Conservation (phyloP, 2,888 invertebrate genomes). For the Epirrhoe tristata region DNA sequence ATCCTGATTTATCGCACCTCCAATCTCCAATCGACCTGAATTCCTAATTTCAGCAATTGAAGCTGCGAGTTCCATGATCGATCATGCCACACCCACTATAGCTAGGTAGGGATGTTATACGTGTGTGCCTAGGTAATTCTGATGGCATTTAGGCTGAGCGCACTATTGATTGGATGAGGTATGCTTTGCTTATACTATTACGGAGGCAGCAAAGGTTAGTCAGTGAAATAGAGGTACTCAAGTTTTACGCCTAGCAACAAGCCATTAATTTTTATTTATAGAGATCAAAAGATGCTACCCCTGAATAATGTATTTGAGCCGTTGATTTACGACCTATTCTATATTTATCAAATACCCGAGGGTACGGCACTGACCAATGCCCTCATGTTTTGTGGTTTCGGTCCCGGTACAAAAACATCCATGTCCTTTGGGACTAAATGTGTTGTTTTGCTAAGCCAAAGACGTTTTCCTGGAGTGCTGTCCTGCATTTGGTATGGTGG, state of each 20-base stretch:
- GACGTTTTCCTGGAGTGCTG: background rate
- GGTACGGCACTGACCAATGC: conserved; percentile 5
- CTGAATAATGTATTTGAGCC: conserved; percentile 8
- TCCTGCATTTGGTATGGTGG: background rate
- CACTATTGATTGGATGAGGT: background rate
- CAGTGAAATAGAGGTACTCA: too few species aligned
- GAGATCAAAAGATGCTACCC: background rate
- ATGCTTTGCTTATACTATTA: too few species aligned
- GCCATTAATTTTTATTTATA: too few species aligned
- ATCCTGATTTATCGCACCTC: conserved; percentile 40
- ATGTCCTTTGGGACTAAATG: conserved; percentile 7
- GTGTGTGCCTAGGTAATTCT: background rate
- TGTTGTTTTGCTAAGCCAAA: conserved; percentile 15
- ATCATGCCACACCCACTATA: background rate
- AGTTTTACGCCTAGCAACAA: too few species aligned
- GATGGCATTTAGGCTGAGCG: background rate
- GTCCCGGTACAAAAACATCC: conserved; percentile 9
- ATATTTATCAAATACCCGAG: conserved; percentile 11
- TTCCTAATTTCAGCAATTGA: conserved; percentile 42
- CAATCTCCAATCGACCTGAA: conserved; percentile 39
- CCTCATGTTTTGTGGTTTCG: conserved; percentile 12
- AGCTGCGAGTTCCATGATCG: conserved; percentile 12
- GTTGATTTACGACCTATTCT: conserved; percentile 8
- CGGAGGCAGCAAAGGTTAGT: too few species aligned
- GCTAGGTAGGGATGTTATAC: background rate